Conservation (phyloP, 2,888 invertebrate species). For the Troides helena region DNA sequence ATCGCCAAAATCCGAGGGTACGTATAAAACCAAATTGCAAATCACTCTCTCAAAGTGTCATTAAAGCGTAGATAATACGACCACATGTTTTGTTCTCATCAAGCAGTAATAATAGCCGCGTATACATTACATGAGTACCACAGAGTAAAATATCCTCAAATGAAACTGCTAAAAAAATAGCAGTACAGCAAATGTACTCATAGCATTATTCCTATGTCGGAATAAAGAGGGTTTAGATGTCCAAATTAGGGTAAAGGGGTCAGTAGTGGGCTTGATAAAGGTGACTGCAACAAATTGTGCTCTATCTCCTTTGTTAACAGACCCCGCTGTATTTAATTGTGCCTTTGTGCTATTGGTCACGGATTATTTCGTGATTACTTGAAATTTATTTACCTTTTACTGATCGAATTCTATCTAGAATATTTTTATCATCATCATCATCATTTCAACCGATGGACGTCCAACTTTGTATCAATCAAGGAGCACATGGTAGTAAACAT, state of each 20-base stretch:
- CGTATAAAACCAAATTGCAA: slow-evolving; percentile 56
- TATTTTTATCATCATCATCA: not conserved
- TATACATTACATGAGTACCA: slow-evolving; percentile 41
- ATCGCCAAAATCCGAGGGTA: slow-evolving; percentile 48
- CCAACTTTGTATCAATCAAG: too few relatives aligned
- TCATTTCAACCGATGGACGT: too few relatives aligned
- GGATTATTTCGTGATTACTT: slow-evolving; percentile 59
- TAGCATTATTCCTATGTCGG: slow-evolving; percentile 2
- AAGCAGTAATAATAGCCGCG: slow-evolving; percentile 63
- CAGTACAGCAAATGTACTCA: slow-evolving; percentile 33
- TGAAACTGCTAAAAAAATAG: slow-evolving; percentile 27
- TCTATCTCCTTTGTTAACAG: slow-evolving; percentile 72
- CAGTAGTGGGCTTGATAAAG: slow-evolving; percentile 75
- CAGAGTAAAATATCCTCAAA: slow-evolving; percentile 39
- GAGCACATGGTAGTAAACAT: too few relatives aligned
- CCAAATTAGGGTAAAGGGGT: slow-evolving; percentile 78
- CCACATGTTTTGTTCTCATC: slow-evolving; percentile 76
- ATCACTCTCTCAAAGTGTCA: slow-evolving; percentile 76
- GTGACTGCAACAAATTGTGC: slow-evolving; percentile 79
- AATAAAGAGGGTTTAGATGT: slow-evolving; percentile 50
- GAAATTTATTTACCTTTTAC: slow-evolving; percentile 39
- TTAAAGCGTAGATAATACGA: slow-evolving; percentile 69
- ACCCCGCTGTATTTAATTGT: slow-evolving; percentile 77
- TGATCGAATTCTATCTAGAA: not conserved
- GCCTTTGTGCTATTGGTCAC: slow-evolving; percentile 69